A percentile compares a stretch with the other conserved stretches of the same genome.
Evolutionary conservation across 2,888 invertebrate genomes (phyloP).

Genomic region (Drosophila eohydei): DNA sequence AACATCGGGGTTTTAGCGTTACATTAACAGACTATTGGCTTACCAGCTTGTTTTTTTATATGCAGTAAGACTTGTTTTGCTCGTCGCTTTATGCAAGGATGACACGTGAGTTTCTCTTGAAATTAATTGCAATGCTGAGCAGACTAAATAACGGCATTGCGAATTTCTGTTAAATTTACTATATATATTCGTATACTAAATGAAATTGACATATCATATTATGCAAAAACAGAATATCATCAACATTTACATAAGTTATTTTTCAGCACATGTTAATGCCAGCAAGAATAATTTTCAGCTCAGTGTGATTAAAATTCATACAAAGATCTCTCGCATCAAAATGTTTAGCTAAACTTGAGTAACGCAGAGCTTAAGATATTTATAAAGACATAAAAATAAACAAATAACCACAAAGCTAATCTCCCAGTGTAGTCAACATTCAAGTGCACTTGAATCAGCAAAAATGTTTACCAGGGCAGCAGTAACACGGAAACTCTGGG

Average conservation of each 20-base stretch:
- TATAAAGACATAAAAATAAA: background rate
- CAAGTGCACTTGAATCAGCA: constrained; percentile 2
- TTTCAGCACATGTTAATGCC: background rate
- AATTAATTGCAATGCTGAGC: background rate
- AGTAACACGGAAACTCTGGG: background rate
- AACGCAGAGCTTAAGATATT: background rate
- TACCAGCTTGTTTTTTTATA: no score
- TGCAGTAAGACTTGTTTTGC: no score
- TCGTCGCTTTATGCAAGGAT: constrained; percentile 2
- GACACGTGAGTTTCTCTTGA: constrained; percentile 8
- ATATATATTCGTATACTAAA: no score
- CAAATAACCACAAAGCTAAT: constrained; percentile 1
- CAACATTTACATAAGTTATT: background rate
- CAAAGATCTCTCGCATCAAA: background rate
- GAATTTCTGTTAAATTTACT: no score
- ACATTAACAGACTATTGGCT: no score
- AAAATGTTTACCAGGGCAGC: constrained; percentile 15
- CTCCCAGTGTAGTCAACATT: background rate
- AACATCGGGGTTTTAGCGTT: no score
- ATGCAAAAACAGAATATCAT: no score
- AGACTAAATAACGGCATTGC: background rate
- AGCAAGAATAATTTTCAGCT: background rate
- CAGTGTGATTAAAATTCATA: background rate
- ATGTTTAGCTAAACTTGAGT: no score
- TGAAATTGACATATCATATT: no score